Evolutionary conservation across 2,113 vertebrate genomes (phyloP).

Genomic region (Odocoileus virginianus): DNA sequence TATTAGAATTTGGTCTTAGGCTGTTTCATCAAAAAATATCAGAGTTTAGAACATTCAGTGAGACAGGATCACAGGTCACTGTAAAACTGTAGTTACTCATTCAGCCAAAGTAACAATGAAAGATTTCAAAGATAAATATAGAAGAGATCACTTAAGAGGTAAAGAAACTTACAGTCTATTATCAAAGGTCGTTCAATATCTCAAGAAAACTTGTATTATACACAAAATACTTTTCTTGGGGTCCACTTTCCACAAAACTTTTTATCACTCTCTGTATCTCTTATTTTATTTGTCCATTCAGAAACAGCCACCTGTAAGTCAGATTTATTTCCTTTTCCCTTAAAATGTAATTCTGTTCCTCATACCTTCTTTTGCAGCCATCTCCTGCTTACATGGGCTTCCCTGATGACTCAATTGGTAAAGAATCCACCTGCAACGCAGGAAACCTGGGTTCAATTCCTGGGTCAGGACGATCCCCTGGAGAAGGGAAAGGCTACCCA

Average conservation of each 20-base stretch:
- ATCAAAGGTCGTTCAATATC: neutral
- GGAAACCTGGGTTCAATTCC: neutral
- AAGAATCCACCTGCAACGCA: neutral
- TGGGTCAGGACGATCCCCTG: neutral
- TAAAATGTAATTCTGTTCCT: neutral
- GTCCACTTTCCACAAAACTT: neutral
- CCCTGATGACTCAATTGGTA: neutral
- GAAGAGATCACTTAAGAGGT: neutral
- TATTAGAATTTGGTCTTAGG: neutral
- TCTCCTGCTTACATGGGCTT: neutral
- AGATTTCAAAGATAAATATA: neutral
- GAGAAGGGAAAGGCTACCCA: neutral
- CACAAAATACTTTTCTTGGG: neutral
- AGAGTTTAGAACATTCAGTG: neutral
- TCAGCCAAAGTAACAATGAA: neutral
- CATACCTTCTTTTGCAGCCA: neutral
- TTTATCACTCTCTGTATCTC: neutral
- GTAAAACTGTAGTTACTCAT: neutral
- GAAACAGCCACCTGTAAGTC: neutral
- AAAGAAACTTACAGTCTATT: neutral
- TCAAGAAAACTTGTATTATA: neutral
- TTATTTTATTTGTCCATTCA: neutral
- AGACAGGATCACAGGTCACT: neutral
- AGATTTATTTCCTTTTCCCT: neutral
- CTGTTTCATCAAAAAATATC: neutral